Percentiles rank a stretch among this genome's conserved stretches.
Evolutionary conservation across 2,797 vertebrate genomes (phyloP).

Genomic region (Gymnoscopelus microlampas): DNA sequence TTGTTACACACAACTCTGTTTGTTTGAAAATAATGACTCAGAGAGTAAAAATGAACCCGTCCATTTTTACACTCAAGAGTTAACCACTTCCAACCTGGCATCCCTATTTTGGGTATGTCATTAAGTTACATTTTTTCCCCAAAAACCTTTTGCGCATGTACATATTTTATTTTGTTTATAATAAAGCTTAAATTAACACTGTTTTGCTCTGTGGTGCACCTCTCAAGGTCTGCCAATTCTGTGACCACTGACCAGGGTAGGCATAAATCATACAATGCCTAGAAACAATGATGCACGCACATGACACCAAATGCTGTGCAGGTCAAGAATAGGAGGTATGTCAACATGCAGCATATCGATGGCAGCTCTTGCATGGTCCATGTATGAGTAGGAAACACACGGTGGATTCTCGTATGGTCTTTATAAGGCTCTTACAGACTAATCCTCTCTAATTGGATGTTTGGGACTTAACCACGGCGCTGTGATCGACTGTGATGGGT

Average conservation of each 20-base stretch:
- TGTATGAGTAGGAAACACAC: conserved; percentile 56
- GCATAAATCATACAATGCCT: conserved; percentile 4
- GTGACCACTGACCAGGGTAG: too few species aligned
- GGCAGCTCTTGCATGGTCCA: conserved; percentile 24
- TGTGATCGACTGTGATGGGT: conserved; percentile 60
- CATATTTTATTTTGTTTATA: too few species aligned
- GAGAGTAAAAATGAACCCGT: too few species aligned
- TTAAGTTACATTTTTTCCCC: too few species aligned
- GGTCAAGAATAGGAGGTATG: conserved; percentile 17
- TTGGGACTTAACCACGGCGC: conserved; percentile 53
- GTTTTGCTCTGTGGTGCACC: too few species aligned
- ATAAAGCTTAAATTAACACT: too few species aligned
- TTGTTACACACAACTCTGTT: conserved; percentile 26
- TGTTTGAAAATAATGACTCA: not conserved
- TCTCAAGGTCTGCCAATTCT: too few species aligned
- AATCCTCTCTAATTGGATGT: conserved; percentile 80
- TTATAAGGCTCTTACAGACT: conserved; percentile 77
- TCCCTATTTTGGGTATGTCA: too few species aligned
- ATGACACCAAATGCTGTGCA: not conserved
- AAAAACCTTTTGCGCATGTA: too few species aligned
- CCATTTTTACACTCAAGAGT: too few species aligned
- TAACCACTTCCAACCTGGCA: too few species aligned
- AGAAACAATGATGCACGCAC: conserved; percentile 15
- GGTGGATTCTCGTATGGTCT: conserved; percentile 50
- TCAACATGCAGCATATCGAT: conserved; percentile 10